These are phyloP conservation scores for Drosophila kohkoa DNA, from an alignment of 1,140 invertebrate species.

Conservation along the genomic window DNA sequence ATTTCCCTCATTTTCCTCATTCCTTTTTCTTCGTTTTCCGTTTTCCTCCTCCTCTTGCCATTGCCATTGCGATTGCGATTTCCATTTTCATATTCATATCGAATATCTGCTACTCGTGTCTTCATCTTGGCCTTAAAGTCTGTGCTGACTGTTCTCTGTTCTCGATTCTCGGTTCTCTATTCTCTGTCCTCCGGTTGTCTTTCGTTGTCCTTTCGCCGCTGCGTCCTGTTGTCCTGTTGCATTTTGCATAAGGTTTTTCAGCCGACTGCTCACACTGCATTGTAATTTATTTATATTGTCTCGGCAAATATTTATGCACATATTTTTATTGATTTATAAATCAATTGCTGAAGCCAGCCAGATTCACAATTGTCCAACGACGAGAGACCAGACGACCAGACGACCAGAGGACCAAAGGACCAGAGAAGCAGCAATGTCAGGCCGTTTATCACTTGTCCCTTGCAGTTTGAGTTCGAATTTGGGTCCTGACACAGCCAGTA, in stretches of 20 bases:
- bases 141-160: neutral
- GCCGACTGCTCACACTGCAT: constrained; percentile 51
- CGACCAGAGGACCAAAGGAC: neutral
- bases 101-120: neutral
- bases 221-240: constrained; percentile 32
- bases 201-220: constrained; percentile 14
- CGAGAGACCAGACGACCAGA: no score
- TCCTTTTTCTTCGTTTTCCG: neutral
- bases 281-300: constrained; percentile 80
- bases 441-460: constrained; percentile 40
- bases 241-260: constrained; percentile 73
- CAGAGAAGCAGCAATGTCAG: neutral
- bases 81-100: constrained; percentile 3
- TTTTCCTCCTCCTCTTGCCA: no score
- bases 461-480: constrained; percentile 11
- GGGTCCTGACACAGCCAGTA: constrained; percentile 37
- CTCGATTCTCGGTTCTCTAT: no score
- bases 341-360: constrained; percentile 53
- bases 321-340: constrained; percentile 78
- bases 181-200: neutral
- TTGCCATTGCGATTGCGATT: neutral
- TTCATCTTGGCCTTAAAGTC: constrained; percentile 5
- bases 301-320: constrained; percentile 72
- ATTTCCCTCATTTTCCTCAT: no score
- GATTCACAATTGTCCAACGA: constrained; percentile 11